Percentiles rank a stretch among this genome's conserved stretches.
phyloP scores from a whole-genome alignment of 2,888 invertebrate species.

The Magallana nippona region DNA sequence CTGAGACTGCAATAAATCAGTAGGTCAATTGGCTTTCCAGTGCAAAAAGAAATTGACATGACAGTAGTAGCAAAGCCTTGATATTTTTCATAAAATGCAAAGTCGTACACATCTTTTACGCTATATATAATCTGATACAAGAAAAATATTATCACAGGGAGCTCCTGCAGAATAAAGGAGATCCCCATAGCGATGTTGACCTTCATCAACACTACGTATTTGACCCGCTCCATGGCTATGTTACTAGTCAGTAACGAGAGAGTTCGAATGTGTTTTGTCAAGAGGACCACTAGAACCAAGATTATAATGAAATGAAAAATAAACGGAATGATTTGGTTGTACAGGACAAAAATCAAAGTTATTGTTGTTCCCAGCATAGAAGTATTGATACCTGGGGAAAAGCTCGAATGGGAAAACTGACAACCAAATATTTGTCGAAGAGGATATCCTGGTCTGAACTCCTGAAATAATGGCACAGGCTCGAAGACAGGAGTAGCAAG shows the following conservation, averaged over 20 bases:
- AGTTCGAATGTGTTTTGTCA: neutral
- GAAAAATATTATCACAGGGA: neutral
- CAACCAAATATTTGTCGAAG: neutral
- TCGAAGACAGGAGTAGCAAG: neutral
- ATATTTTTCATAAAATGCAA: neutral
- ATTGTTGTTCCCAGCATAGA: neutral
- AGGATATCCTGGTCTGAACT: neutral
- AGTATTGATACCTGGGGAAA: neutral
- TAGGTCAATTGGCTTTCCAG: neutral
- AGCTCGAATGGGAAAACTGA: neutral
- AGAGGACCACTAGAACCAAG: neutral
- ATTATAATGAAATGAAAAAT: neutral
- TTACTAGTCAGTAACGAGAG: neutral
- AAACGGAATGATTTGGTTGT: neutral
- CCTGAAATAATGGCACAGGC: neutral
- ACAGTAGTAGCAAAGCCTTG: neutral
- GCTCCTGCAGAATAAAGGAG: neutral
- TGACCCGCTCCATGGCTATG: neutral
- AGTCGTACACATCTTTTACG: neutral
- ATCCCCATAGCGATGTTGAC: slow-evolving; percentile 1
- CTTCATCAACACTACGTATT: neutral
- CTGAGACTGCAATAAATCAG: slow-evolving; percentile 8
- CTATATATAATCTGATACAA: neutral
- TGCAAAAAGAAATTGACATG: neutral
- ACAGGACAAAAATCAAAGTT: neutral